phyloP scores from a whole-genome alignment of 2,113 vertebrate genomes.

The Elephas maximus region DNA sequence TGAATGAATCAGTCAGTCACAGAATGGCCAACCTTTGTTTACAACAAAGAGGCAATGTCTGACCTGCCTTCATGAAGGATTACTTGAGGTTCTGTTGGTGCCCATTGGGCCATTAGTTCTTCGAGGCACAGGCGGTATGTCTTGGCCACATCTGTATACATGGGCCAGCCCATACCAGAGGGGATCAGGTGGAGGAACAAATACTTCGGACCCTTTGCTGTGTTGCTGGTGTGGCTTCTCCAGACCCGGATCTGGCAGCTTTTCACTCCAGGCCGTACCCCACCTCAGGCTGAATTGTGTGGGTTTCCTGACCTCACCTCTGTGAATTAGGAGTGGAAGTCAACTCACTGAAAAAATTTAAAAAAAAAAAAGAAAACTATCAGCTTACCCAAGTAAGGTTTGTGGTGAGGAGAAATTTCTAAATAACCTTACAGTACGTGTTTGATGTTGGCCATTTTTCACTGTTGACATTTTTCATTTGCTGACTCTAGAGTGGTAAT shows the following conservation, averaged over 20 bases:
- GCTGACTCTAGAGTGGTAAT: neutral
- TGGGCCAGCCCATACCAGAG: neutral
- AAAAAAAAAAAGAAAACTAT: neutral
- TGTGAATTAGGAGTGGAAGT: neutral
- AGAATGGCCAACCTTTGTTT: neutral
- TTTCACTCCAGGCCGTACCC: neutral
- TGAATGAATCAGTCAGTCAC: neutral
- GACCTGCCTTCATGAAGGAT: neutral
- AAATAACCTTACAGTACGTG: neutral
- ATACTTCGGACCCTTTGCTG: rapidly evolving
- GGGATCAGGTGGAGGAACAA: neutral
- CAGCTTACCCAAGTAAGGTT: neutral
- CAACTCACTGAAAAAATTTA: neutral
- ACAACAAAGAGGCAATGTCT: neutral
- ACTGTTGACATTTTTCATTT: neutral
- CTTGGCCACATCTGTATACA: neutral
- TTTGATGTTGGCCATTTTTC: neutral
- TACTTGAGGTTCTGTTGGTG: neutral
- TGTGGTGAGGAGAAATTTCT: neutral
- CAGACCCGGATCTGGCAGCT: neutral
- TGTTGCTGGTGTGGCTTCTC: neutral
- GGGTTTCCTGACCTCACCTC: neutral
- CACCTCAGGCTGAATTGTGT: neutral
- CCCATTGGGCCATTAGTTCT: neutral
- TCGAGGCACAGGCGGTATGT: neutral